Conservation (phyloP, 2,888 invertebrate species). For the Zaprionus obscuricornis region DNA sequence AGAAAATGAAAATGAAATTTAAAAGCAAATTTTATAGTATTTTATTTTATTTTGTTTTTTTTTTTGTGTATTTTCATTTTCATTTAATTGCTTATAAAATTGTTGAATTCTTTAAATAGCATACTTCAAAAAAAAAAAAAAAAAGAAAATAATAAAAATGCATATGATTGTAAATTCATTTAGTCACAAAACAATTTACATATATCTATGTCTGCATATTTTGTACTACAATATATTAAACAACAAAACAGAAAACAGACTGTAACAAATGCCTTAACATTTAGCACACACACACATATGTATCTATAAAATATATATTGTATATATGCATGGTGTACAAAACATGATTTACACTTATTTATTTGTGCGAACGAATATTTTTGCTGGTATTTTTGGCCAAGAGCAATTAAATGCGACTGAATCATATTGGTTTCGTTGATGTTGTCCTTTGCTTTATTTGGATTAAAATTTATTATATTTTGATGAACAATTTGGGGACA, state of each 20-base stretch:
- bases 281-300: too few relatives aligned
- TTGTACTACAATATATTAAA: constrained; percentile 6
- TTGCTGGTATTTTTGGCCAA: constrained; percentile 19
- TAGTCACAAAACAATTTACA: constrained; percentile 6
- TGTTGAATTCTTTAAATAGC: too few relatives aligned
- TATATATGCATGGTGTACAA: constrained; percentile 8
- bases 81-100: too few relatives aligned
- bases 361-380: constrained; percentile 22
- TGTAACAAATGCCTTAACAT: constrained; percentile 15
- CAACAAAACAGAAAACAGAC: constrained; percentile 15
- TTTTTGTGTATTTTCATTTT: too few relatives aligned
- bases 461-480: constrained; percentile 33
- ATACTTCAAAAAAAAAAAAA: too few relatives aligned
- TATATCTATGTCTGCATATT: constrained; percentile 7
- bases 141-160: too few relatives aligned
- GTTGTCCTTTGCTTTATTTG: constrained; percentile 8
- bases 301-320: too few relatives aligned
- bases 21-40: too few relatives aligned
- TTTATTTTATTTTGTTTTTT: too few relatives aligned
- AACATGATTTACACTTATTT: constrained; percentile 38
- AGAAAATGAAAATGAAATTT: too few relatives aligned
- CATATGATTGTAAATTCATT: constrained; percentile 2
- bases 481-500: constrained; percentile 28
- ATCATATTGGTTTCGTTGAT: constrained; percentile 17
- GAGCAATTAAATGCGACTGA: constrained; percentile 20